Percentiles rank a stretch among this genome's conserved stretches.
Evolutionary conservation across 2,888 invertebrate species (phyloP).

Genomic region (Ferdinandea cuprea): DNA sequence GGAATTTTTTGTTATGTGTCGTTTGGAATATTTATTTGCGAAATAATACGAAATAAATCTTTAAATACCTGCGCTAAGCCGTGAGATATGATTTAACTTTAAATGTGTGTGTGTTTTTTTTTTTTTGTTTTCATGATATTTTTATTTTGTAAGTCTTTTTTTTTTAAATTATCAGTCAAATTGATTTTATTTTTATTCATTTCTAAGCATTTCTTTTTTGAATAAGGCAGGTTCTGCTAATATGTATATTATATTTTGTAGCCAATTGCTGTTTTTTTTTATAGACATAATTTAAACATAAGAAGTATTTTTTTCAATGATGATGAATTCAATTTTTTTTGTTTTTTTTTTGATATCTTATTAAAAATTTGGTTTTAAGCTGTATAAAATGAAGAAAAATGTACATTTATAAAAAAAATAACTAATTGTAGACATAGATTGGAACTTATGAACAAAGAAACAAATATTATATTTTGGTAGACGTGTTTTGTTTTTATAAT

Average conservation of each 20-base stretch:
- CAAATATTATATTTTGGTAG: constrained; percentile 32
- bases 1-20: not conserved
- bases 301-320: constrained; percentile 19
- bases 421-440: constrained; percentile 25
- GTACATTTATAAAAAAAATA: constrained; percentile 42
- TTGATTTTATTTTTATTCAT: constrained; percentile 1
- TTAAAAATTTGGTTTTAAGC: constrained; percentile 61
- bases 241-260: constrained; percentile 14
- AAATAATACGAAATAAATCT: constrained; percentile 3
- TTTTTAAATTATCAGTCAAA: constrained; percentile 67
- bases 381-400: constrained; percentile 49
- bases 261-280: constrained; percentile 13
- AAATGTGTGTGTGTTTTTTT: constrained; percentile 13
- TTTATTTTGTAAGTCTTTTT: constrained; percentile 50
- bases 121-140: constrained; percentile 40
- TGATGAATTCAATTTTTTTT: constrained; percentile 9
- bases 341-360: constrained; percentile 9
- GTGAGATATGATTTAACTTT: constrained; percentile 62
- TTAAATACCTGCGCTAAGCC: constrained; percentile 59
- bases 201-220: constrained; percentile 39
- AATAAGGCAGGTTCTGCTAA: constrained; percentile 60
- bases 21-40: constrained; percentile 19
- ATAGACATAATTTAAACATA: constrained; percentile 1
- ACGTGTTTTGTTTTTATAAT: constrained; percentile 11
- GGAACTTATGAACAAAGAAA: constrained; percentile 36